Percentiles rank a stretch among this genome's conserved stretches.
Conservation (phyloP, 2,888 invertebrate genomes). For the Helicoverpa assulta region DNA sequence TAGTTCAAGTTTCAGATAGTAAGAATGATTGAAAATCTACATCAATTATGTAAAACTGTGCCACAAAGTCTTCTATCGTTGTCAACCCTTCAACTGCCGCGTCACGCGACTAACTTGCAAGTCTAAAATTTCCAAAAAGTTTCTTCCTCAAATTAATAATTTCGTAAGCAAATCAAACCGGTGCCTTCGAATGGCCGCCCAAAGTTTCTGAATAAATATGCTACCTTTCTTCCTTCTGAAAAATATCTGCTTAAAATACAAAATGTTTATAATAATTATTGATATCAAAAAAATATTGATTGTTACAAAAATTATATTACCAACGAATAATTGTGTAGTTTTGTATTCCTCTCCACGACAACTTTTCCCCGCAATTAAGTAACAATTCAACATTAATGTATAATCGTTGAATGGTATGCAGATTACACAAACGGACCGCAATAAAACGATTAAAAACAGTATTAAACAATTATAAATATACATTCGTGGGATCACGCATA, state of each 20-base stretch:
- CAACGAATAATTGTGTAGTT: constrained; percentile 8
- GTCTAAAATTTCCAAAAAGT: background rate
- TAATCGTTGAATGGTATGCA: constrained; percentile 15
- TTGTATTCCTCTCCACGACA: constrained; percentile 15
- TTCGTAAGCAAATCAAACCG: constrained; percentile 50
- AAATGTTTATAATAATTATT: constrained; percentile 44
- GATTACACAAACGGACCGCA: constrained; percentile 25
- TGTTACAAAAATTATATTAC: too few relatives aligned
- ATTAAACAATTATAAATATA: constrained; percentile 23
- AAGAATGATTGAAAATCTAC: background rate
- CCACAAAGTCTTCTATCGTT: background rate
- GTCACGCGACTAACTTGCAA: background rate
- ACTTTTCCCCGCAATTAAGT: constrained; percentile 9
- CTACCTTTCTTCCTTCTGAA: constrained; percentile 64
- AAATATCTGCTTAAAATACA: too few relatives aligned
- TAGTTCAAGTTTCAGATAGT: background rate
- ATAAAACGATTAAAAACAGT: constrained; percentile 46
- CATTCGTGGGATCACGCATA: constrained; percentile 25
- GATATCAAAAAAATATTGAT: too few relatives aligned
- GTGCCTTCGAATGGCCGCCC: constrained; percentile 37
- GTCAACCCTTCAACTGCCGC: background rate
- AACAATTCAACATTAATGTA: constrained; percentile 35
- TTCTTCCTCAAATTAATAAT: constrained; percentile 48
- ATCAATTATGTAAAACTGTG: constrained; percentile 17
- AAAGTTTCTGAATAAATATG: constrained; percentile 67